A percentile compares a stretch with the other conserved stretches of the same genome.
These are phyloP conservation scores for Diorhabda elongata DNA, from an alignment of 1,140 invertebrate species.

Conservation along the genomic window DNA sequence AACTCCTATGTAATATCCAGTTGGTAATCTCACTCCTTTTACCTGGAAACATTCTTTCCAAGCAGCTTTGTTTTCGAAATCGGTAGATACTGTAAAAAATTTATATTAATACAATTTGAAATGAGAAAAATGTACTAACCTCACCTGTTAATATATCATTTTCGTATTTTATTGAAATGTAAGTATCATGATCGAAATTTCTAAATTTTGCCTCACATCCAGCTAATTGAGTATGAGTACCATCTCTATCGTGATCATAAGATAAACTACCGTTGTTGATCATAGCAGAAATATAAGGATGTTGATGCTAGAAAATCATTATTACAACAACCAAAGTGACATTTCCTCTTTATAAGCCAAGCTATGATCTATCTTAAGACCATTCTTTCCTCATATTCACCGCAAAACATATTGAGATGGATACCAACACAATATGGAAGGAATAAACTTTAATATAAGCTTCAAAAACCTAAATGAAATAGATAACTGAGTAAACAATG, in stretches of 20 bases:
- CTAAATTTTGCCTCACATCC: conserved; percentile 93
- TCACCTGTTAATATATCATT: conserved; percentile 81
- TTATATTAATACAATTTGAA: not conserved
- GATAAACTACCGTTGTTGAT: conserved; percentile 92
- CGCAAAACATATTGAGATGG: no score
- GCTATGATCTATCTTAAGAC: not conserved
- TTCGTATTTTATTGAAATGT: conserved; percentile 86
- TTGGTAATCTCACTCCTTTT: conserved; percentile 85
- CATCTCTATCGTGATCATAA: conserved; percentile 98
- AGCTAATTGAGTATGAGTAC: conserved; percentile 93
- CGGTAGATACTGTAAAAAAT: conserved; percentile 71
- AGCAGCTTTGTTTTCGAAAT: conserved; percentile 84
- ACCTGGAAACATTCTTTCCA: conserved; percentile 95
- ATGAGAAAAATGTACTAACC: conserved; percentile 1
- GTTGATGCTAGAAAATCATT: conserved; percentile 72
- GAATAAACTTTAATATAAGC: no score
- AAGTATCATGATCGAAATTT: conserved; percentile 88
- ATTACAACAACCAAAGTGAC: not conserved
- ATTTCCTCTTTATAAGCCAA: no score
- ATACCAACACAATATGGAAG: no score
- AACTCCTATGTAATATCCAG: conserved; percentile 92
- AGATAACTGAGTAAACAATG: no score
- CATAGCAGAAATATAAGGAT: conserved; percentile 98
- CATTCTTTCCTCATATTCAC: no score
- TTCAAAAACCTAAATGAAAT: no score